phyloP scores from a whole-genome alignment of 2,888 invertebrate genomes.

The Euplagia quadripunctaria region DNA sequence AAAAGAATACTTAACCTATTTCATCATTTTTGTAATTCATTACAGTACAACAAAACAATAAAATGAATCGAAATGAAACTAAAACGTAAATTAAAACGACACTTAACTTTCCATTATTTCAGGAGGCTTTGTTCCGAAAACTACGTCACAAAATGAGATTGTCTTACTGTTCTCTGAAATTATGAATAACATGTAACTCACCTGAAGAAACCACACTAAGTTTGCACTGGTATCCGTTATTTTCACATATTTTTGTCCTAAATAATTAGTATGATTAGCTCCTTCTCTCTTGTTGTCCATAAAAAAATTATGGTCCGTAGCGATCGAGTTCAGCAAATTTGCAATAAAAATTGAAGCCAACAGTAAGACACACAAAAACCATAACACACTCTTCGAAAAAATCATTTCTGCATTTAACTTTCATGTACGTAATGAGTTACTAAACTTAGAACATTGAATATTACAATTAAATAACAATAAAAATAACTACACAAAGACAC shows the following conservation, averaged over 20 bases:
- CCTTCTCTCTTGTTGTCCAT: constrained; percentile 69
- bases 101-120: constrained; percentile 9
- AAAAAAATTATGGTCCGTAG: constrained; percentile 86
- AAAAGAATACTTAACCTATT: not conserved
- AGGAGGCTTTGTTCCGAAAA: constrained; percentile 40
- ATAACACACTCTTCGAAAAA: constrained; percentile 88
- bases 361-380: constrained; percentile 88
- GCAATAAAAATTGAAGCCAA: constrained; percentile 90
- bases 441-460: constrained; percentile 31
- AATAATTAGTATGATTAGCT: constrained; percentile 70
- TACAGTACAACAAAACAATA: not conserved
- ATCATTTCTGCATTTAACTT: constrained; percentile 80
- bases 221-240: constrained; percentile 87
- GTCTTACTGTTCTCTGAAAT: not conserved
- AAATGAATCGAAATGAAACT: not conserved
- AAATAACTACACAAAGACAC: constrained; percentile 29
- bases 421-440: constrained; percentile 28
- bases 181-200: constrained; percentile 62
- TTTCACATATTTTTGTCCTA: constrained; percentile 74
- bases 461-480: constrained; percentile 23
- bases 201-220: constrained; percentile 93
- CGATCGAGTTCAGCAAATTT: constrained; percentile 90
- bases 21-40: not conserved
- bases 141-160: constrained; percentile 39
- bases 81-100: not conserved